These are phyloP conservation scores for Podarcis lilfordi DNA, from an alignment of 2,797 vertebrate genomes.

Conservation along the genomic window DNA sequence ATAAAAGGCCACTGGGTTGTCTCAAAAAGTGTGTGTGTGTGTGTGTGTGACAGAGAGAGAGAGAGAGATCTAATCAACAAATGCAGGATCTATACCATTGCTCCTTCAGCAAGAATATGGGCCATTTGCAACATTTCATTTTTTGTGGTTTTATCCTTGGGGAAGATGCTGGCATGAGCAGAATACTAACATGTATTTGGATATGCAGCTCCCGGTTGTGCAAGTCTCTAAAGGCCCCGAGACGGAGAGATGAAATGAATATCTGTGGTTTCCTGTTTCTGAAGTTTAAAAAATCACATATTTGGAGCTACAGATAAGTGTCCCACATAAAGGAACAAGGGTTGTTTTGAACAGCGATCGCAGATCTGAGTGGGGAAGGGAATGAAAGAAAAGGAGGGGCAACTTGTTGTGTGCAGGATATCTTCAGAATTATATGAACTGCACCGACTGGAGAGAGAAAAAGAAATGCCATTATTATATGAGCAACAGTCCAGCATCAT, in stretches of 20 bases:
- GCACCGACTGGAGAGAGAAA: no score
- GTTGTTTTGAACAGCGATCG: neutral
- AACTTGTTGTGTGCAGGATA: neutral
- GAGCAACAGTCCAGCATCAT: no score
- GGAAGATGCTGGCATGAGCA: neutral
- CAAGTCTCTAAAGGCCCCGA: neutral
- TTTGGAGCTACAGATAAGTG: neutral
- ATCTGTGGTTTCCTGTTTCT: neutral
- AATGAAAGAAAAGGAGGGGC: neutral
- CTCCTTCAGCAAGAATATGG: neutral
- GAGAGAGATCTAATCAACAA: conserved; percentile 2
- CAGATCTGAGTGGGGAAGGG: neutral
- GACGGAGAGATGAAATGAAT: neutral
- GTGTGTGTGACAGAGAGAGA: neutral
- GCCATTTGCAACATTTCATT: conserved; percentile 1
- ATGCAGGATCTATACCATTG: conserved; percentile 29
- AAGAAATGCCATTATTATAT: no score
- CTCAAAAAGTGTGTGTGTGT: neutral
- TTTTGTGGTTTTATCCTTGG: neutral
- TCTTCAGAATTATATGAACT: neutral
- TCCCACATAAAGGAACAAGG: neutral
- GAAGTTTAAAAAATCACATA: neutral
- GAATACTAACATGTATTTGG: conserved; percentile 8
- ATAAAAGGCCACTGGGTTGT: neutral
- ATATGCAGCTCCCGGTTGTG: neutral